Conservation (phyloP, 1,140 invertebrate species). For the Drosophila oshimai region DNA sequence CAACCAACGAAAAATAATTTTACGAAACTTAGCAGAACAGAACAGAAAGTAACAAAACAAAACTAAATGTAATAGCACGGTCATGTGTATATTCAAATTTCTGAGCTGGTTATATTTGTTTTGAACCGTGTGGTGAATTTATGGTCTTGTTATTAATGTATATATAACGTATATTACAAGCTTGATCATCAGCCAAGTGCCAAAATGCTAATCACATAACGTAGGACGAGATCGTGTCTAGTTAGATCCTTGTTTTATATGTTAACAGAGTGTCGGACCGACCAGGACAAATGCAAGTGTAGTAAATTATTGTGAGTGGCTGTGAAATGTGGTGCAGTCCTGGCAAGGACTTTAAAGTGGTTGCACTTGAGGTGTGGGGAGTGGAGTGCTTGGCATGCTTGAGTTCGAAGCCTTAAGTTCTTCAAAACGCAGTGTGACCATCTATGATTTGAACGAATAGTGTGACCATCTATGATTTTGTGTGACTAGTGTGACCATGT, state of each 20-base stretch:
- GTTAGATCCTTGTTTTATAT: not conserved
- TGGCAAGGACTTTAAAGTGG: not conserved
- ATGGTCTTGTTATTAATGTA: not conserved
- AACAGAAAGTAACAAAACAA: constrained; percentile 4
- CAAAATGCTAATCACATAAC: too few relatives aligned
- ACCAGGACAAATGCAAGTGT: constrained; percentile 7
- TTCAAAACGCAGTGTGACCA: not conserved
- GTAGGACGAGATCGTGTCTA: not conserved
- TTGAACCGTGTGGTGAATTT: not conserved
- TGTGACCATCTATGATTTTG: not conserved
- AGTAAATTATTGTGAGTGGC: not conserved
- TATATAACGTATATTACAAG: not conserved
- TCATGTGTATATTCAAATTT: not conserved
- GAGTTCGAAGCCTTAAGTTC: not conserved
- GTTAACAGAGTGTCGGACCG: not conserved
- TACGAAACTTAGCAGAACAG: not conserved
- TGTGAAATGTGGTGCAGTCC: constrained; percentile 9
- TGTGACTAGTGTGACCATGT: not conserved
- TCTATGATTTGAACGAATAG: not conserved
- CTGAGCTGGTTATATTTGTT: not conserved
- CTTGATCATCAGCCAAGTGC: not conserved
- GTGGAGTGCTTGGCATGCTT: constrained; percentile 20
- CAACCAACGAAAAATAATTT: constrained; percentile 1
- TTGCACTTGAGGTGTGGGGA: constrained; percentile 1
- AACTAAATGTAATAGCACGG: constrained; percentile 1